Evolutionary conservation across 1,140 invertebrate genomes (phyloP).

Genomic region (Vanessa tameamea): DNA sequence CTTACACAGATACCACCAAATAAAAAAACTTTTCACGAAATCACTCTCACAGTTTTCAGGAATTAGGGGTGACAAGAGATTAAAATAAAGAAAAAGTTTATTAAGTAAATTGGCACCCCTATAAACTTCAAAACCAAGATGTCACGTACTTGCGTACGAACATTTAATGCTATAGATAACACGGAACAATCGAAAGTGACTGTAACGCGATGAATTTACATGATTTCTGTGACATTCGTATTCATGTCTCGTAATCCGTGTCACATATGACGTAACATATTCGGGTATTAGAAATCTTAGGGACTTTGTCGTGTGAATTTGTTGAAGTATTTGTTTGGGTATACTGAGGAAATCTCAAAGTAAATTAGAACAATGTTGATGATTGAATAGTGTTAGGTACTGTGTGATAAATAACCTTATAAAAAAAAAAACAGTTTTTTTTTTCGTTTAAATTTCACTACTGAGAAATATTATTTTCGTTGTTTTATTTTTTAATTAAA

Average conservation of each 20-base stretch:
- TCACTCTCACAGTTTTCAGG: too few relatives aligned
- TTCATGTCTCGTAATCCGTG: background rate
- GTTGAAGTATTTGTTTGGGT: background rate
- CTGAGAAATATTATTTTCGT: too few relatives aligned
- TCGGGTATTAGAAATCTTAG: slow-evolving; percentile 17
- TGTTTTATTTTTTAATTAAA: too few relatives aligned
- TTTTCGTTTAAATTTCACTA: too few relatives aligned
- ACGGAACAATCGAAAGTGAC: slow-evolving; percentile 22
- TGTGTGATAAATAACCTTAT: too few relatives aligned
- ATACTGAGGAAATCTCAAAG: too few relatives aligned
- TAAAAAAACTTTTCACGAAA: too few relatives aligned
- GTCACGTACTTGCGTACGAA: background rate
- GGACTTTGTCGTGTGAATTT: background rate
- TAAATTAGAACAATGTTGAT: too few relatives aligned
- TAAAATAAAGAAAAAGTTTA: background rate
- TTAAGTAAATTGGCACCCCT: background rate
- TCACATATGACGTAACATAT: slow-evolving; percentile 9
- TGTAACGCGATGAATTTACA: slow-evolving; percentile 28
- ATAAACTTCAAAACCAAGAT: background rate
- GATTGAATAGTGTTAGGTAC: too few relatives aligned
- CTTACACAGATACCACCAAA: too few relatives aligned
- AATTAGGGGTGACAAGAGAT: too few relatives aligned
- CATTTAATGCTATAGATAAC: background rate
- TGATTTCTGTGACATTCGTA: slow-evolving; percentile 8
- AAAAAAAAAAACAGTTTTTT: too few relatives aligned